Percentiles rank a stretch among this genome's conserved stretches.
Conservation (phyloP, 1,140 invertebrate species). For the Lepidotrigona ventralis region DNA sequence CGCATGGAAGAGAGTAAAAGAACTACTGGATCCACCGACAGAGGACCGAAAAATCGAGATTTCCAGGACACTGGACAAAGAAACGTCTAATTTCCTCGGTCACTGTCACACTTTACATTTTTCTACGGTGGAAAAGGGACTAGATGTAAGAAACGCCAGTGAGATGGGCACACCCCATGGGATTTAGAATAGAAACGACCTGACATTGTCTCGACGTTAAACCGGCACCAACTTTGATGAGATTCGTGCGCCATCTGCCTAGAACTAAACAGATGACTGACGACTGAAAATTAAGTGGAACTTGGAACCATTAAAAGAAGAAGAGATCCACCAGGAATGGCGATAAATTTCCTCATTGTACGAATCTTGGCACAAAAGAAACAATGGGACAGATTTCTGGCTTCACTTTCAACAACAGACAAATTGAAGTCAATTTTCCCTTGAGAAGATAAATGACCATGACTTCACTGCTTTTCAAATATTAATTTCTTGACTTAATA, state of each 20-base stretch:
- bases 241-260: conserved; percentile 61
- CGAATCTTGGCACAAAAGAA: neutral
- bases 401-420: too few species aligned
- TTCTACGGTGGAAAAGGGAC: neutral
- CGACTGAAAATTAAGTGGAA: conserved; percentile 60
- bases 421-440: too few species aligned
- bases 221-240: conserved; percentile 62
- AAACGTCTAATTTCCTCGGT: conserved; percentile 11
- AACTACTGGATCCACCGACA: neutral
- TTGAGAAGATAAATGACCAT: too few species aligned
- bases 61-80: neutral
- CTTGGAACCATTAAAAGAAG: neutral
- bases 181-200: conserved; percentile 10
- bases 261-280: conserved; percentile 59
- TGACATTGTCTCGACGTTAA: conserved; percentile 42
- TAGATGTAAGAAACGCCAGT: neutral
- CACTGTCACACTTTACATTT: conserved; percentile 43
- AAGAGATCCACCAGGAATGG: neutral
- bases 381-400: neutral
- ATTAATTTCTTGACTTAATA: neutral
- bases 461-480: neutral
- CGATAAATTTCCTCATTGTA: conserved; percentile 4
- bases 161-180: conserved; percentile 40
- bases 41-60: neutral
- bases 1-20: neutral